Evolutionary conservation across 2,888 invertebrate genomes (phyloP), one percentile per base, ranked within the genome.

Genomic region (Busseola fusca): DNA sequence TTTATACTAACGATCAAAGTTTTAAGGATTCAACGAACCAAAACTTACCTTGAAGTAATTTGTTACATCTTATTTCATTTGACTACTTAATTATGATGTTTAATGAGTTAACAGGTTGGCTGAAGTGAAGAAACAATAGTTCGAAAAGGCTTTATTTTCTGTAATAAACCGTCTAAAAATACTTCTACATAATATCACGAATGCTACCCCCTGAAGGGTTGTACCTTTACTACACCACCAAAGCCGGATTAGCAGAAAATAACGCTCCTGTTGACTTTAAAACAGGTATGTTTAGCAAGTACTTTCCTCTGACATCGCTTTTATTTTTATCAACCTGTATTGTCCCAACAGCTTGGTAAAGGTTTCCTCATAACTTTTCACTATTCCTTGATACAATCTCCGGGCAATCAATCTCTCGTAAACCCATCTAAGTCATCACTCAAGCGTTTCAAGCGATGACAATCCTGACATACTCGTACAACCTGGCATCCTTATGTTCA

Each of bases 1-100:
- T 83, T 70, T 69, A 81, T 58, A 64, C 65, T 65, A 80, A 81
- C 60, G 81, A 84, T 70, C 65, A 34, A 83, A 81, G 84, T 81
- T 81, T 71, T 71, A 58, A 50, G 63, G 73, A 66, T 76, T 67
- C 57, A 83, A 64, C 78, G 60, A 72, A 59, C 62, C 42, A 21
- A 80, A 76, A 56, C 56, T 62, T 70, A 68, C 62, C 45, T 82
- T 59, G 21, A 62, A 69, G 66, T 66, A 63, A 71, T 80, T 80
- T 70, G 67, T 74, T 48, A 67, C 27, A 34, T 70, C 67, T 63
- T 74, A 80, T 82, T 80, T 70, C 6, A 70, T 79, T 64, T 62
- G 42, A 68, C 69, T 67, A 27, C 45, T 67, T 72, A 54, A 82
- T 79, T 78, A 60, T 78, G 42, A 78, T 77, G 50, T 72, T 25